Conservation (phyloP, 2,797 vertebrate species). For the Lepilemur ruficaudatus region DNA sequence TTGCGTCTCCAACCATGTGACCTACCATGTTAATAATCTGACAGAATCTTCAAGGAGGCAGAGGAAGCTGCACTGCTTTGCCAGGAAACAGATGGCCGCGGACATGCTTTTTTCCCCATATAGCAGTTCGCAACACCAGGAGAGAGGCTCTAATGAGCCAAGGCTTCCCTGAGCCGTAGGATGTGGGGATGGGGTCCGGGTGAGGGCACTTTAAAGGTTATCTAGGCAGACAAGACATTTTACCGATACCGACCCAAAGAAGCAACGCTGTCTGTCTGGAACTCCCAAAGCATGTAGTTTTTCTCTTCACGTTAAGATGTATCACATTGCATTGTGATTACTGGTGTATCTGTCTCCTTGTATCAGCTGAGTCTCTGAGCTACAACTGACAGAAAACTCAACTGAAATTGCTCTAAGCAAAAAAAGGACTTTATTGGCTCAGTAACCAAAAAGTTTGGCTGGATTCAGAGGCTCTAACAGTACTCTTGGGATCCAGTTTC, state of each 20-base stretch:
- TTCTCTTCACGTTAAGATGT: neutral
- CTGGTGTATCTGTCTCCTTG: neutral
- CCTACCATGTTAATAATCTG: constrained; percentile 29
- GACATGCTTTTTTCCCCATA: neutral
- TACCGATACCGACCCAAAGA: neutral
- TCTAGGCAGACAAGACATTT: neutral
- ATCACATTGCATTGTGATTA: neutral
- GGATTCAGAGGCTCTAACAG: neutral
- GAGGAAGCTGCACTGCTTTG: neutral
- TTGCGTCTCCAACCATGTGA: constrained; percentile 49
- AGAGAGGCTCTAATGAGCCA: neutral
- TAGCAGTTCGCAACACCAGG: neutral
- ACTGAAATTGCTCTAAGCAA: neutral
- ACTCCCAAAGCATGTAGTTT: neutral
- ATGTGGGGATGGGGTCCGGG: neutral
- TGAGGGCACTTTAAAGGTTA: neutral
- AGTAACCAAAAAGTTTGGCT: neutral
- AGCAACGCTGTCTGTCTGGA: neutral
- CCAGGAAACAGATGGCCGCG: neutral
- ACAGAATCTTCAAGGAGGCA: neutral
- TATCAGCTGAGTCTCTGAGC: neutral
- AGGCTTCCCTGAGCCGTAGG: neutral
- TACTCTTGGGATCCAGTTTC: neutral
- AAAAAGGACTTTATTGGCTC: neutral
- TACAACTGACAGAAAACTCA: neutral